Base-by-base conservation (phyloP, 2,797 vertebrate genomes). In the Myiothlypis coronata region DNA sequence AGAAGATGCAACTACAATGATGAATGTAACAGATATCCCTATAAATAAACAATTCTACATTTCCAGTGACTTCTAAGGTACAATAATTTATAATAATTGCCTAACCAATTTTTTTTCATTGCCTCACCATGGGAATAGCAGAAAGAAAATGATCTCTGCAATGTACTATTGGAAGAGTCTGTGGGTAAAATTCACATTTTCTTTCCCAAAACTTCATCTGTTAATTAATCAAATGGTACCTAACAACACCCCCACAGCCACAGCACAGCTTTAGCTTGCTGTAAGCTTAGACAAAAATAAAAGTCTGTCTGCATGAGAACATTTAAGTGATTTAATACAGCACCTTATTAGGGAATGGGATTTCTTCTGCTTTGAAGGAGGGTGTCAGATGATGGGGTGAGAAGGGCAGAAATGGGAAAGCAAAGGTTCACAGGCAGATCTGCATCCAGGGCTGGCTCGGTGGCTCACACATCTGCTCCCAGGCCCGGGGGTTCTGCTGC, bases 331-430 rank as follows among this genome's bases (percentile, higher is more conserved):
- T 84, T 84, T 65, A 82, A 85, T 69, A 53, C 15, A 53, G 37
- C 21, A 30, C 34, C 65, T 77, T 79, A 65, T 55, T 70, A 92
- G 43, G n/a, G 50, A 88, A 81, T 0, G 2, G 13, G 65, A 50
- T 60, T 53, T 50, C 60, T 60, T 81, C 53, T 90, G 0, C 49
- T 83, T 82, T 65, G 78, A 83, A 90, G 65, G 6, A 87, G 11
- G 24, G 5, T 2, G 1, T 24, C 61, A 78, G 15, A 37, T 55
- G 30, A 56, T 1, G 6, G 70, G 12, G 8, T 50, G 32, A 96
- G 83, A 94, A 89, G 90, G 20, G 84, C 70, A 96, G 85, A 85
- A 93, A 79, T 37, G 61, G 86, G 81, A 80, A 94, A 85, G 55
- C 39, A 59, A 79, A 69, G 12, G 34, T 56, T 83, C 28, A 20